These are phyloP conservation scores for Heterotilapia buettikoferi DNA, from an alignment of 2,113 vertebrate species.

Conservation along the genomic window DNA sequence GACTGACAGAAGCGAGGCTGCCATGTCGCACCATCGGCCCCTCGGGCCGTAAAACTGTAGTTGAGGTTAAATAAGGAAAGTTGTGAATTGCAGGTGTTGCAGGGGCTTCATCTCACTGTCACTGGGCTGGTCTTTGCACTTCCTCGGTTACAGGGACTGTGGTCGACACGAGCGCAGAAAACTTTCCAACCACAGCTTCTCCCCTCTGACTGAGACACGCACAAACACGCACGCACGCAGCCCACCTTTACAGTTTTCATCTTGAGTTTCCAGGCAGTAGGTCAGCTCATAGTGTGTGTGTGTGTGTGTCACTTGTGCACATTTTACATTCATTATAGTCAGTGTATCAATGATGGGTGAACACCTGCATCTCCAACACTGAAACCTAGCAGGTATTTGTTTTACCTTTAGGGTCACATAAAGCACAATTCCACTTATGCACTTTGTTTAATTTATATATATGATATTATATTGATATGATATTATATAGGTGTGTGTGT, in stretches of 20 bases:
- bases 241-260: neutral
- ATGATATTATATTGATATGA: neutral
- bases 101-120: neutral
- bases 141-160: neutral
- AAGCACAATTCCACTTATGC: neutral
- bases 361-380: neutral
- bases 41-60: neutral
- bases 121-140: neutral
- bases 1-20: too few relatives aligned
- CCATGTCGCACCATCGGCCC: too few relatives aligned
- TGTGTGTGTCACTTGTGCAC: neutral
- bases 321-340: neutral
- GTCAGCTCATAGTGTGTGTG: neutral
- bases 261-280: constrained; percentile 4
- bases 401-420: neutral
- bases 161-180: constrained; percentile 36
- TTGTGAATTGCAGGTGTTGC: neutral
- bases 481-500: neutral
- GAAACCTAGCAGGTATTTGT: neutral
- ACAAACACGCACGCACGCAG: neutral
- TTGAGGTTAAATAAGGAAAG: neutral
- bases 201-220: neutral
- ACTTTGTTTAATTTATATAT: neutral
- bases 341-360: neutral
- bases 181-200: constrained; percentile 66